Evolutionary conservation across 1,140 invertebrate species (phyloP).

Genomic region (Planococcus citri): DNA sequence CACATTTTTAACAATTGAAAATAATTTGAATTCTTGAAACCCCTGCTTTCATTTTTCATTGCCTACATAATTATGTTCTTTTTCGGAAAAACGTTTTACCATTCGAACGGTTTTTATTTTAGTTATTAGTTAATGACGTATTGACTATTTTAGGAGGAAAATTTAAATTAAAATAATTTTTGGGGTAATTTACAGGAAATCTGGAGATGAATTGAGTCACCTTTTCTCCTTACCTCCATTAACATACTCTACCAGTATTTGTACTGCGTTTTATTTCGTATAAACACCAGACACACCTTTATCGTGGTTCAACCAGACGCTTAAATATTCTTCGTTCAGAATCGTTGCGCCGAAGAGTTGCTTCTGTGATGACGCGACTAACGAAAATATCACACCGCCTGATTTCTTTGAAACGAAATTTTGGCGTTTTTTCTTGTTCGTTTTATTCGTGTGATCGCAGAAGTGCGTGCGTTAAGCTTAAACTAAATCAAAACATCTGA

Average conservation of each 20-base stretch:
- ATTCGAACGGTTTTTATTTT: background rate
- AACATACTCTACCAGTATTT: background rate
- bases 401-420: background rate
- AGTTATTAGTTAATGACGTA: background rate
- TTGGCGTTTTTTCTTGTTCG: background rate
- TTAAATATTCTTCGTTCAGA: background rate
- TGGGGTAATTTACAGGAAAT: conserved; percentile 6
- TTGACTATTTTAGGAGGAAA: background rate
- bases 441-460: background rate
- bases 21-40: too few species aligned
- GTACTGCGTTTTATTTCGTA: conserved; percentile 1
- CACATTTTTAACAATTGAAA: too few species aligned
- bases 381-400: background rate
- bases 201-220: background rate
- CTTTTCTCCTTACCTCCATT: conserved; percentile 1
- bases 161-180: conserved; percentile 1
- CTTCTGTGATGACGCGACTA: background rate
- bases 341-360: background rate
- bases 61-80: background rate
- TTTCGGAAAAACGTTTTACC: background rate
- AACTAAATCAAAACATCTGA: background rate
- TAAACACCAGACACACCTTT: background rate
- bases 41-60: background rate
- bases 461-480: background rate
- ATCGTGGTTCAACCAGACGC: background rate